A percentile compares a stretch with the other conserved stretches of the same genome.
These are phyloP conservation scores for Ephydatia muelleri DNA, from an alignment of 37 sponge, comb jelly and placozoan genomes.

Conservation along the genomic window DNA sequence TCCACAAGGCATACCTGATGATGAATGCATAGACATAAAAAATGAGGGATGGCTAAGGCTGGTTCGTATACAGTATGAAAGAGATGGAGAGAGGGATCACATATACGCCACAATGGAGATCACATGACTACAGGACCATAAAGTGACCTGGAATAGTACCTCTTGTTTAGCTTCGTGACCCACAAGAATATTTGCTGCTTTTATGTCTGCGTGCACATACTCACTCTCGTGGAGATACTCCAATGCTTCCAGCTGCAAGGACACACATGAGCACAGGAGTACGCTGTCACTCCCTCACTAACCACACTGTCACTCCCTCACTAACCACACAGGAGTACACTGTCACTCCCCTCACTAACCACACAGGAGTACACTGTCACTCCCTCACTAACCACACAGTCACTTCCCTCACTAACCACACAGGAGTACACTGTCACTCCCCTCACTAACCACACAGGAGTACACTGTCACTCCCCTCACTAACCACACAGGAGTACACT, in stretches of 20 bases:
- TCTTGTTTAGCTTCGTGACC: constrained; percentile 12
- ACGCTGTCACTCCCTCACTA: no score
- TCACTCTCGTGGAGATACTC: constrained; percentile 79
- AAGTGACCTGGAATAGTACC: not conserved
- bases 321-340: no score
- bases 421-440: no score
- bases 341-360: no score
- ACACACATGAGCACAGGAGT: not conserved
- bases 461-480: no score
- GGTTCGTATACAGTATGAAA: no score
- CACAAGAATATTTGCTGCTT: constrained; percentile 88
- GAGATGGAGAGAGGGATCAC: not conserved
- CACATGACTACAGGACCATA: not conserved
- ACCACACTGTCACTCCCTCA: no score
- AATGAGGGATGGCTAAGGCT: not conserved
- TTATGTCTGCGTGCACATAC: constrained; percentile 96
- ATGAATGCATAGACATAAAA: not conserved
- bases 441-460: no score
- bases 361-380: no score
- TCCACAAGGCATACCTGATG: constrained; percentile 86
- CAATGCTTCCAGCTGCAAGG: constrained; percentile 76
- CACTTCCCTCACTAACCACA: no score
- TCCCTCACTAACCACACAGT: no score
- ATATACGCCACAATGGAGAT: not conserved
- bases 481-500: no score